Conservation (phyloP, 2,888 invertebrate genomes). For the Rhabditoides inermis region DNA sequence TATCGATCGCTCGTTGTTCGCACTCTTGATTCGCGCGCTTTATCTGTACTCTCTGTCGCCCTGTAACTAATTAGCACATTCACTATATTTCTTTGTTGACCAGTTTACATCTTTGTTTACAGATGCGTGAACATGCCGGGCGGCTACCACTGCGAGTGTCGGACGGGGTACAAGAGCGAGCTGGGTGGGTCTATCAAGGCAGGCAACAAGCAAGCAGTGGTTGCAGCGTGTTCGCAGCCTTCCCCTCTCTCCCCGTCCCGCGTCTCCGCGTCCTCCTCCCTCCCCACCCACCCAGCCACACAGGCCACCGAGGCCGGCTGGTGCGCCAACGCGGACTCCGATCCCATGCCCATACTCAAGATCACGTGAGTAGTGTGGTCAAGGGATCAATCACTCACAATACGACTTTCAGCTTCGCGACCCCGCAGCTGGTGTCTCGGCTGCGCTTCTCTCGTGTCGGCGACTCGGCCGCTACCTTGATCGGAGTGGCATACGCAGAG, state of each 20-base stretch:
- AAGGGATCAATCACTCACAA: constrained; percentile 3
- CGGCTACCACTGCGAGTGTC: constrained; percentile 49
- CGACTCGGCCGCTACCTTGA: constrained; percentile 16
- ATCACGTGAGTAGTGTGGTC: constrained; percentile 9
- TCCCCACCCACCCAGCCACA: background rate
- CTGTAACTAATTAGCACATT: no score
- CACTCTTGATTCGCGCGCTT: no score
- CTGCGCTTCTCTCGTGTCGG: constrained; percentile 36
- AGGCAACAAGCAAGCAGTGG: background rate
- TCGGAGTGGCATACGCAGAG: constrained; percentile 27
- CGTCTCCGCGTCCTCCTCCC: constrained; percentile 9
- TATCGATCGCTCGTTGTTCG: no score
- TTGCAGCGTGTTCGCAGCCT: constrained; percentile 15
- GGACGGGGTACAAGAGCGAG: constrained; percentile 46
- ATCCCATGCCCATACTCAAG: constrained; percentile 27
- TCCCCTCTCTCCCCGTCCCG: constrained; percentile 8
- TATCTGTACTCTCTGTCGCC: no score
- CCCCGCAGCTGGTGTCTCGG: constrained; percentile 34
- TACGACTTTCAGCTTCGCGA: constrained; percentile 25
- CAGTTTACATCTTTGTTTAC: no score
- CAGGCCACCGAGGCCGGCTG: constrained; percentile 5
- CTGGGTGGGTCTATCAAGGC: constrained; percentile 25
- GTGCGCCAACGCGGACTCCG: constrained; percentile 11
- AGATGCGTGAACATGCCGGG: constrained; percentile 47
- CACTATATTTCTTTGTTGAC: no score